Percentiles rank a stretch among this genome's conserved stretches.
Evolutionary conservation across 30 jellyfish, hydroid and myxozoan genomes (phyloP).

Genomic region (Clytia hemisphaerica): DNA sequence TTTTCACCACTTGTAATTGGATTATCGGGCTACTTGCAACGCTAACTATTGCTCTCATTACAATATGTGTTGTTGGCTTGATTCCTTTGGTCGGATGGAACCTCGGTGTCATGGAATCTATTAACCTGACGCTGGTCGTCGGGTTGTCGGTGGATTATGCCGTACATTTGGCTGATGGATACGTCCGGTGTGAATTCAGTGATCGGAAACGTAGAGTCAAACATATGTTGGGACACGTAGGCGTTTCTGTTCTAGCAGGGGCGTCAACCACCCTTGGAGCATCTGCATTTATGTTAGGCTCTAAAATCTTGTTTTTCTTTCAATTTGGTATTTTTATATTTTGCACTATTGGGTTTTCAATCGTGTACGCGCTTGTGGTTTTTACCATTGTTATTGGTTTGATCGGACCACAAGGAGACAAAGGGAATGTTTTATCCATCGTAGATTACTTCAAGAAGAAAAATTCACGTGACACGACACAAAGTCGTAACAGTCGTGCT

Average conservation of each 20-base stretch:
- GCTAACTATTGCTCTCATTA: conserved; percentile 64
- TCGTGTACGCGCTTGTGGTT: conserved; percentile 74
- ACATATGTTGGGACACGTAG: conserved; percentile 85
- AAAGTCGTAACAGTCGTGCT: too few relatives aligned
- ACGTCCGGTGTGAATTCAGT: conserved; percentile 61
- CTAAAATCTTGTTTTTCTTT: conserved; percentile 72
- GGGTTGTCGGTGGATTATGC: conserved; percentile 94
- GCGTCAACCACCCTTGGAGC: conserved; percentile 96
- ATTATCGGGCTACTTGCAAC: conserved; percentile 87
- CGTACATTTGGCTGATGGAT: conserved; percentile 94
- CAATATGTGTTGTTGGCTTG: conserved; percentile 87
- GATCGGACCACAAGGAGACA: conserved; percentile 89
- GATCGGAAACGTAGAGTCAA: conserved; percentile 77
- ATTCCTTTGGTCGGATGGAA: conserved; percentile 95
- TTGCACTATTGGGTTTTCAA: conserved; percentile 88
- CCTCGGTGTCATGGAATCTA: conserved; percentile 93
- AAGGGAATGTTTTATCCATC: conserved; percentile 56
- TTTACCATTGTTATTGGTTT: conserved; percentile 66
- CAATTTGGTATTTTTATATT: conserved; percentile 93
- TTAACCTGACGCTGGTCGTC: conserved; percentile 86
- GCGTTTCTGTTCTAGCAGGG: conserved; percentile 91
- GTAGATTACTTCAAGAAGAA: conserved; percentile 32
- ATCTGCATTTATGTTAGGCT: conserved; percentile 89
- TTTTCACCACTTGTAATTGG: conserved; percentile 91
- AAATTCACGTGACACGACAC: neutral